phyloP scores from a whole-genome alignment of 2,888 invertebrate genomes.

The Drosophila anomalata region DNA sequence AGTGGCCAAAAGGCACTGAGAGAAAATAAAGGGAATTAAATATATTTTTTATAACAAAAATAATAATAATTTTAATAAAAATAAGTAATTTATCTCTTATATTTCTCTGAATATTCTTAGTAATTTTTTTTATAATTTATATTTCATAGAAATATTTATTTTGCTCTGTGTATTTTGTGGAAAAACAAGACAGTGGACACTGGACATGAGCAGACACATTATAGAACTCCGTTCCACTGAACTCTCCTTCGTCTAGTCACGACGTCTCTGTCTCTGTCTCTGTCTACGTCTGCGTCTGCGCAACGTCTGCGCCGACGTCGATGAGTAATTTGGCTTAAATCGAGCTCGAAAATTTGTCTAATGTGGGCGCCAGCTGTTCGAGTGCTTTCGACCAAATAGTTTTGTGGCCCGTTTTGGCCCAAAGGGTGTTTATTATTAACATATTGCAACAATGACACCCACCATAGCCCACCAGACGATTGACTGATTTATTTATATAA shows the following conservation, averaged over 20 bases:
- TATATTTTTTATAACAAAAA: neutral
- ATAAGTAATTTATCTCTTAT: neutral
- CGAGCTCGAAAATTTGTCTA: neutral
- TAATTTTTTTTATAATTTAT: neutral
- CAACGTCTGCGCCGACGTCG: constrained; percentile 58
- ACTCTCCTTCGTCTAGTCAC: constrained; percentile 57
- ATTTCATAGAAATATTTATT: neutral
- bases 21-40: neutral
- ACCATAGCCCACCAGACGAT: constrained; percentile 17
- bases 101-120: too few relatives aligned
- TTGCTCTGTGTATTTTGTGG: neutral
- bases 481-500: constrained; percentile 35
- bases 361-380: constrained; percentile 35
- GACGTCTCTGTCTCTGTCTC: constrained; percentile 55
- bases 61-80: neutral
- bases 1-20: constrained; percentile 19
- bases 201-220: constrained; percentile 16
- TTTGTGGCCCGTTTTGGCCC: neutral
- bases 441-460: constrained; percentile 52
- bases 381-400: constrained; percentile 23
- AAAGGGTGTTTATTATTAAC: constrained; percentile 24
- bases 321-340: constrained; percentile 42
- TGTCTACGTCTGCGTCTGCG: constrained; percentile 50
- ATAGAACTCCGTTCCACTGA: constrained; percentile 1
- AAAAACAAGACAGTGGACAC: constrained; percentile 26